Conservation (phyloP, 2,888 invertebrate genomes). For the Pseudoips prasinana region DNA sequence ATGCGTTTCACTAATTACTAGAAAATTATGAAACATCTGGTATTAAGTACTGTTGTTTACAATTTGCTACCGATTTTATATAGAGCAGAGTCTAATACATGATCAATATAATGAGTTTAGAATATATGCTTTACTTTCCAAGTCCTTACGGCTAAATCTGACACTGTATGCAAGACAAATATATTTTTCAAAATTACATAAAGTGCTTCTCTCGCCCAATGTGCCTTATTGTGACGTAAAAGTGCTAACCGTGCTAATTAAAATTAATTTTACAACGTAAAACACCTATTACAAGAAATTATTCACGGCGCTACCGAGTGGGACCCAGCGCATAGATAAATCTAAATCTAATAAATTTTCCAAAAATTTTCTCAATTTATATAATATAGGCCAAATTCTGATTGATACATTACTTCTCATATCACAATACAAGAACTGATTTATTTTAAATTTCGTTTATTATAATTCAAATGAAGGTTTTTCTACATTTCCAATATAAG, state of each 20-base stretch:
- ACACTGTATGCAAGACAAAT: conserved; percentile 30
- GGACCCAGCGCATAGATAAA: conserved; percentile 22
- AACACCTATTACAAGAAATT: conserved; percentile 16
- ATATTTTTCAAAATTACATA: conserved; percentile 28
- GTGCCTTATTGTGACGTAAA: conserved; percentile 42
- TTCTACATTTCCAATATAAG: conserved; percentile 32
- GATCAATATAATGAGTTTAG: conserved; percentile 68
- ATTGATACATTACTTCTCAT: conserved; percentile 37
- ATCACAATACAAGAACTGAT: conserved; percentile 45
- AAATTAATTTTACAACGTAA: conserved; percentile 29
- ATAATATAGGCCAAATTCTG: conserved; percentile 54
- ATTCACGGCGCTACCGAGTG: conserved; percentile 21
- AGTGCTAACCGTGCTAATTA: conserved; percentile 42
- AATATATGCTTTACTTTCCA: conserved; percentile 74
- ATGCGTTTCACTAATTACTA: conserved; percentile 53
- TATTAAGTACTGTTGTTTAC: conserved; percentile 38
- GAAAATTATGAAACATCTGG: conserved; percentile 43
- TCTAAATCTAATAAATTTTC: conserved; percentile 28
- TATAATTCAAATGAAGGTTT: conserved; percentile 33
- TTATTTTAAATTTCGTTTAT: conserved; percentile 39
- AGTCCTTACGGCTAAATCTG: conserved; percentile 33
- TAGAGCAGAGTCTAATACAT: conserved; percentile 47
- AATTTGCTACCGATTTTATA: conserved; percentile 41
- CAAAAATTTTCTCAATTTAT: conserved; percentile 33
- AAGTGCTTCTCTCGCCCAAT: conserved; percentile 34